Conservation (phyloP, 2,888 invertebrate species). For the Gandaritis pyraliata region DNA sequence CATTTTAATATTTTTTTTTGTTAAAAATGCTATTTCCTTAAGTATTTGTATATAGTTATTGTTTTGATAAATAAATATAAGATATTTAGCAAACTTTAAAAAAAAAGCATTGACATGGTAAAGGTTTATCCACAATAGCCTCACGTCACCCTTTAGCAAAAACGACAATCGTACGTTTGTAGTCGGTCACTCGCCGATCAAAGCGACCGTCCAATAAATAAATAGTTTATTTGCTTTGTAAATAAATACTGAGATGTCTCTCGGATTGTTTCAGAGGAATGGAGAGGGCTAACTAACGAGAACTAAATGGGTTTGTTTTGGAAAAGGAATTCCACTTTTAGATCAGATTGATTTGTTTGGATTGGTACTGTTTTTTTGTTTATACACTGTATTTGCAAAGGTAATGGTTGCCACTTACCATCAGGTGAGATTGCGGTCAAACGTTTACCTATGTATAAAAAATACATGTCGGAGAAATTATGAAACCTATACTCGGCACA, state of each 20-base stretch:
- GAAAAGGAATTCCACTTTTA: constrained; percentile 53
- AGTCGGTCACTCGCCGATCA: constrained; percentile 74
- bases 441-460: no score
- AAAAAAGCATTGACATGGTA: not conserved
- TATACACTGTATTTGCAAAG: no score
- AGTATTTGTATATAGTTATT: no score
- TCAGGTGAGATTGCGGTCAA: no score
- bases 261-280: constrained; percentile 73
- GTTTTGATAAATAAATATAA: no score
- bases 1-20: no score
- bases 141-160: constrained; percentile 56
- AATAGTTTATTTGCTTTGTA: constrained; percentile 81
- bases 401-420: no score
- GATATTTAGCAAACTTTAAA: not conserved
- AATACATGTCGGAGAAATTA: no score
- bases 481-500: no score
- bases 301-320: constrained; percentile 69
- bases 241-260: constrained; percentile 70
- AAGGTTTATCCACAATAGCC: constrained; percentile 51
- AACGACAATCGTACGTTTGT: constrained; percentile 71
- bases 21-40: no score
- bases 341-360: constrained; percentile 48
- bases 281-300: constrained; percentile 68
- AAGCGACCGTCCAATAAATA: constrained; percentile 80
- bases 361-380: constrained; percentile 16